phyloP scores from a whole-genome alignment of 2,888 invertebrate species.

The Nebria brevicollis region DNA sequence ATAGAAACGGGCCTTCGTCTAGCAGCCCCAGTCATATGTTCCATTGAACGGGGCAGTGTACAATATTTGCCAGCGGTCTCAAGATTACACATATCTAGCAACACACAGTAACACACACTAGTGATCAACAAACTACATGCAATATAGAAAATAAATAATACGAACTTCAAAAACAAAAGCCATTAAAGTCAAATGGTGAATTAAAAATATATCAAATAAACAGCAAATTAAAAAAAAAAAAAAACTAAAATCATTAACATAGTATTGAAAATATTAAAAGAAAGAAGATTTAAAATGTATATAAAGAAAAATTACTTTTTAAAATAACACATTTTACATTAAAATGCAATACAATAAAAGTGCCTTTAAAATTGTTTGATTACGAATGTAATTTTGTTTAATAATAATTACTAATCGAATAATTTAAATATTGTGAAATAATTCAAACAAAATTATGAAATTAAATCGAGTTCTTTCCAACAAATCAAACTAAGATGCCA shows the following conservation, averaged over 20 bases:
- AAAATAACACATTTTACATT: too few relatives aligned
- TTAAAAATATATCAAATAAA: neutral
- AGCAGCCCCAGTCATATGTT: slow-evolving; percentile 64
- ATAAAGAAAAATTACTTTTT: too few relatives aligned
- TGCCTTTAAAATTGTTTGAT: too few relatives aligned
- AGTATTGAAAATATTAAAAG: too few relatives aligned
- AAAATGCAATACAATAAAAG: too few relatives aligned
- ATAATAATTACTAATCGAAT: too few relatives aligned
- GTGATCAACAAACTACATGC: slow-evolving; percentile 53
- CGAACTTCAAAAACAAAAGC: slow-evolving; percentile 9
- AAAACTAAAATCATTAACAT: too few relatives aligned
- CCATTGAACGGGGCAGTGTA: slow-evolving; percentile 65
- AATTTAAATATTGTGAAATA: neutral
- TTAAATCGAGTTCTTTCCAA: neutral
- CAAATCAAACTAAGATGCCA: neutral
- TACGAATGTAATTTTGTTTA: too few relatives aligned
- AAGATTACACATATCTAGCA: slow-evolving; percentile 60
- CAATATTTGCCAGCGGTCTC: slow-evolving; percentile 70
- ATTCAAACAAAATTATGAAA: neutral
- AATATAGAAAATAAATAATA: slow-evolving; percentile 12
- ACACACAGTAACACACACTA: slow-evolving; percentile 29
- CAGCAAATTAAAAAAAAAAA: too few relatives aligned
- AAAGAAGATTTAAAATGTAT: too few relatives aligned
- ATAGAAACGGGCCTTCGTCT: slow-evolving; percentile 71
- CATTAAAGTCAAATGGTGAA: slow-evolving; percentile 3